Base-by-base conservation (phyloP, 2,113 vertebrate species). In the Felis chaus region DNA sequence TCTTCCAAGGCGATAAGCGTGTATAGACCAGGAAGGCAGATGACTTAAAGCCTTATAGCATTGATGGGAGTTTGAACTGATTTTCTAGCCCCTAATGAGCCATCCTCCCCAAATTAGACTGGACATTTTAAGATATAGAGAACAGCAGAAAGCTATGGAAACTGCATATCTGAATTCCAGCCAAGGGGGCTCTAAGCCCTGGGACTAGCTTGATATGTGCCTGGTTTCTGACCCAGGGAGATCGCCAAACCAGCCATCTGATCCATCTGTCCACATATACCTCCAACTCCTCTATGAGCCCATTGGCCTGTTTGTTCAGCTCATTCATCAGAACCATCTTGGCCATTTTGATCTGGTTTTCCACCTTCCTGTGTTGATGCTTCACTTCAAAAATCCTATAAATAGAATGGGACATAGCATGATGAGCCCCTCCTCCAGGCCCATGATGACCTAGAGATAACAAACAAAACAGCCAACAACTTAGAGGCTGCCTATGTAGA, bases 301-400 rank as follows among this genome's bases (percentile, higher is more conserved):
- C 99, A 95, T 99, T 99, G 98, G 99, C 99, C 98, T 99, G 99
- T 98, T 99, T 99, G 99, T 99, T 99, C 97, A 99, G 99, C 98
- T 99, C 99, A 96, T 99, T 99, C 98, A 99, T 99, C 99, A 99
- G 99, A 98, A 99, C 99, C 99, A 99, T 99, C 98, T 99, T 99
- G 97, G 99, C 99, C 99, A 99, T 99, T 99, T 99, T 99, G 98
- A 99, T 99, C 98, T 99, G 99, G 99, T 99, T 99, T 99, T 99
- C 99, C 95, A 99, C 99, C 97, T 99, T 99, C 98, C 99, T 99
- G 95, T 99, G 99, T 89, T 99, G 99, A 98, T 99, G 99, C 96
- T 99, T 99, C 96, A 99, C 99, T 98, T 99, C 99, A 97, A 99
- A 99, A 97, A 99, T 98, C 98, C 99, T 99, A 71, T 31, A 19